Evolutionary conservation across 2,888 invertebrate species (phyloP).

Genomic region (Rhagium mordax): DNA sequence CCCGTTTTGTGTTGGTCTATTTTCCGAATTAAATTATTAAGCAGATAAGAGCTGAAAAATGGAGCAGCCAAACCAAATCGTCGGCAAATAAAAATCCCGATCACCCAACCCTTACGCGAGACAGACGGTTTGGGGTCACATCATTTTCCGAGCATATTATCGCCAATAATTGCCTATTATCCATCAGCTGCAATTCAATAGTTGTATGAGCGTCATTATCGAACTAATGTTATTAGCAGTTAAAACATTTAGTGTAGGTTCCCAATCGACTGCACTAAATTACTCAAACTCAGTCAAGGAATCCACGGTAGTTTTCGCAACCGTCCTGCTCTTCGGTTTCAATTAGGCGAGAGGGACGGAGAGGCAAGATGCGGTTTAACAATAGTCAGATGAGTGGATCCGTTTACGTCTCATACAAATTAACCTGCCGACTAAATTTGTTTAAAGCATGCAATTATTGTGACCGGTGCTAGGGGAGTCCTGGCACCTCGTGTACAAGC

Average conservation of each 20-base stretch:
- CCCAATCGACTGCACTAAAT: conserved; percentile 52
- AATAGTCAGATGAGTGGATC: conserved; percentile 63
- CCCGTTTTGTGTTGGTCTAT: too few relatives aligned
- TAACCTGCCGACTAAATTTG: conserved; percentile 69
- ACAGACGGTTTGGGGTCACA: conserved; percentile 26
- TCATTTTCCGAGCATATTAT: conserved; percentile 20
- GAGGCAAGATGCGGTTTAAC: conserved; percentile 55
- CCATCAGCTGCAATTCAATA: conserved; percentile 27
- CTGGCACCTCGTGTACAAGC: conserved; percentile 61
- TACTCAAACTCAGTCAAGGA: conserved; percentile 46
- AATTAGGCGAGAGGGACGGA: conserved; percentile 41
- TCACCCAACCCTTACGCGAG: too few relatives aligned
- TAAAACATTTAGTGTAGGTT: conserved; percentile 49
- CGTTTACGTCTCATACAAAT: conserved; percentile 68
- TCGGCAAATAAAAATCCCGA: not conserved
- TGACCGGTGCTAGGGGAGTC: conserved; percentile 66
- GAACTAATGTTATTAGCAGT: conserved; percentile 45
- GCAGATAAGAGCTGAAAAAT: not conserved
- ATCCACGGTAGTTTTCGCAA: conserved; percentile 34
- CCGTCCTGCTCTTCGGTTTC: conserved; percentile 2
- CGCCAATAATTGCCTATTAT: conserved; percentile 21
- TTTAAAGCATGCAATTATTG: conserved; percentile 70
- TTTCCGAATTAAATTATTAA: not conserved
- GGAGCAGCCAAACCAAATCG: not conserved
- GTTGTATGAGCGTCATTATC: conserved; percentile 41